Evolutionary conservation across 2,797 vertebrate genomes (phyloP).

Genomic region (Champsocephalus gunnari): DNA sequence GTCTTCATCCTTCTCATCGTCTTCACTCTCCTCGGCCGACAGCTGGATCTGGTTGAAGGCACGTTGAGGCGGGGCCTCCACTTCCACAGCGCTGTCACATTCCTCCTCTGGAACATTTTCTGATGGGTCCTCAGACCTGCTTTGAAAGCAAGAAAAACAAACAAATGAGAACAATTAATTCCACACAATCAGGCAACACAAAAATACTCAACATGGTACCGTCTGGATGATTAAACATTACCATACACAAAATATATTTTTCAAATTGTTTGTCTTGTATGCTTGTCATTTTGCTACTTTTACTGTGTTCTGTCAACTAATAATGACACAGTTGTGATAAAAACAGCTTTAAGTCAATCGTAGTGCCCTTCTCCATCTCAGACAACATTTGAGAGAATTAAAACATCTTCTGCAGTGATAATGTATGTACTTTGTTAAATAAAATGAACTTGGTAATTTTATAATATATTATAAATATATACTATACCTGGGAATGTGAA

Average conservation of each 20-base stretch:
- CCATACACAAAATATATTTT: neutral
- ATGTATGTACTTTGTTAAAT: neutral
- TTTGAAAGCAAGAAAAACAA: neutral
- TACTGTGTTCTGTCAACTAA: neutral
- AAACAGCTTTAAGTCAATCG: neutral
- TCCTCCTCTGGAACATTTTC: conserved; percentile 81
- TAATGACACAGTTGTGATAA: neutral
- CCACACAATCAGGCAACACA: neutral
- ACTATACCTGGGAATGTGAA: conserved; percentile 81
- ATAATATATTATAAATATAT: neutral
- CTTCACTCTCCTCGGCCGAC: conserved; percentile 89
- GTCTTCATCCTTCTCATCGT: conserved; percentile 78
- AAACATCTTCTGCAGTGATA: neutral
- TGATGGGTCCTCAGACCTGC: conserved; percentile 79
- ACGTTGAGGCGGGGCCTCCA: conserved; percentile 74
- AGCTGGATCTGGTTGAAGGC: conserved; percentile 80
- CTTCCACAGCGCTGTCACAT: conserved; percentile 53
- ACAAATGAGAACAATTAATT: neutral
- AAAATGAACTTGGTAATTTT: neutral
- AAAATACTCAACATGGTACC: neutral
- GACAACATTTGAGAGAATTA: neutral
- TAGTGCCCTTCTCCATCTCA: too few species aligned
- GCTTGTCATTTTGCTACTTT: neutral
- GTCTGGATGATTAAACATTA: neutral
- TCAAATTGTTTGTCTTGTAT: neutral